Base-by-base conservation (phyloP, 2,113 vertebrate genomes). In the Phylloscopus whistleri region DNA sequence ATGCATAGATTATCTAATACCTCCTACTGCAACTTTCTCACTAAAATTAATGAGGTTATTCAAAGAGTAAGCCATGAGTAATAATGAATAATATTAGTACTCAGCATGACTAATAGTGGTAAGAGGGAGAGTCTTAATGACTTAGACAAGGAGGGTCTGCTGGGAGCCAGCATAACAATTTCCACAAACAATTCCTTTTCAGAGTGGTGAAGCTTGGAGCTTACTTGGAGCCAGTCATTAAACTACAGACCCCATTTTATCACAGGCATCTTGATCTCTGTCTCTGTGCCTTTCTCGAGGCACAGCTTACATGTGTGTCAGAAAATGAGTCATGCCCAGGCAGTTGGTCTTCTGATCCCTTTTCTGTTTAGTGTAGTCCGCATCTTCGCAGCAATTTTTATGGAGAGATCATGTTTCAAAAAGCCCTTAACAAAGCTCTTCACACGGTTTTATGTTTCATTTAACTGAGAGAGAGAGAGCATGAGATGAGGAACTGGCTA, bases 21-120 rank as follows among this genome's bases (percentile, higher is more conserved):
- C 79, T 92, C 79, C 87, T 91, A 89, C 92, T 94, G 84, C 76
- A 84, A 67, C 78, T 64, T 82, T 93, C 90, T 95, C 90, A 90
- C 77, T 94, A 86, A 93, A 95, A 92, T 96, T 92, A 97, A 96
- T 92, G 73, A 90, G 90, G 66, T 84, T 96, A 87, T 92, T 96
- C 76, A 89, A 81, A 89, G 83, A 93, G 33, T 84, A 92, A 92
- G 84, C 79, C 41, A 30, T 96, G 96, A 97, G 88, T 96, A 96
- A 97, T 84, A 95, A 78, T 84, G 93, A 97, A 95, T 95, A 96
- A 95, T 52, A 88, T 78, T 96, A 90, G 69, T 76, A 90, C n/a
- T 96, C 88, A 95, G 72, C n/a, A 10, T 97, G 96, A 97, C 73
- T 96, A 96, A 96, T 26, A 51, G 72, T 75, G 56, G 94, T 88